Evolutionary conservation across 2,888 invertebrate genomes (phyloP), one percentile per base, ranked within the genome.

Genomic region (Scaptodrosophila latifasciaeformis): DNA sequence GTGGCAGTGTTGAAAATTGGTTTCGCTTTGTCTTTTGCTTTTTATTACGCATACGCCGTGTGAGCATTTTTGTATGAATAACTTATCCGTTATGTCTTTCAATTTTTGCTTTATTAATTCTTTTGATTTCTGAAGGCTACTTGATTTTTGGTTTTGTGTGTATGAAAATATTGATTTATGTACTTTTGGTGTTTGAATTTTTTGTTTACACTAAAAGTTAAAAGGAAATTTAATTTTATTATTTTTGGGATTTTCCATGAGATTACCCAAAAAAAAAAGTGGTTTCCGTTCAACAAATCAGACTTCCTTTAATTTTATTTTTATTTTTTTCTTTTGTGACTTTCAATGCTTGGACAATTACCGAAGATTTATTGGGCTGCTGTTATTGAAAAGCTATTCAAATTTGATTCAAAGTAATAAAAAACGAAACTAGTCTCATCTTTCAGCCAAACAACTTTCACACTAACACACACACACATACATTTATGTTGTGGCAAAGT

Each of bases 401-500:
- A 24, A 24, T 24, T 24, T 24, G 7, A 24, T 7, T 5, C 24
- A 5, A 3, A 7, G 24, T 7, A 24, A 24, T 24, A 24, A 24
- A 24, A 24, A 24, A 24, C 24, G n/a, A 24, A 24, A 7, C 24
- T 17, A 9, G 37, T 17, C 10, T 13, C 15, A 37, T 37, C 7
- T 13, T 76, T 53, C 45, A 50, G 45, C 49, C 59, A 68, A 69
- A 66, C 65, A 67, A 67, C 75, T 67, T 78, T 72, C 72, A 75
- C 71, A 71, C 72, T 62, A 4, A 35, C 19, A 45, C 52, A 53
- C 31, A 56, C 10, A 52, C 31, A 29, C 17, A 44, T 10, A 52
- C n/a, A 42, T 18, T 13, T 10, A 49, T 40, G 15, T 39, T 40
- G 46, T 30, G 59, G 60, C 54, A 50, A 54, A 49, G 27, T 49